Percentiles rank a stretch among this genome's conserved stretches.
These are phyloP conservation scores for Periophthalmodon schlosseri DNA, from an alignment of 2,113 vertebrate species.

Conservation along the genomic window DNA sequence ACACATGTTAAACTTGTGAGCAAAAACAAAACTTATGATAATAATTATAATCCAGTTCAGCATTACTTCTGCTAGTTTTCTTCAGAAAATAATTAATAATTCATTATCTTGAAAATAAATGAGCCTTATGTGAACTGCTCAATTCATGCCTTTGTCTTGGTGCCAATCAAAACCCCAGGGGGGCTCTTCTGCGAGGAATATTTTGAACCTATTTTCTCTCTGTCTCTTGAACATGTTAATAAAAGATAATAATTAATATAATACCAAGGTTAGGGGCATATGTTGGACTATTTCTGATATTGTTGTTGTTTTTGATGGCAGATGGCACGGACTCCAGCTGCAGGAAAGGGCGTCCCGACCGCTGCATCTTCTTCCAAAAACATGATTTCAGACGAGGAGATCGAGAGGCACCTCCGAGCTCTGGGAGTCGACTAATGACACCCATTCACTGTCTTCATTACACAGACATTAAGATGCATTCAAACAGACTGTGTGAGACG, in stretches of 20 bases:
- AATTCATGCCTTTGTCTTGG: not conserved
- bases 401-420: slow-evolving; percentile 94
- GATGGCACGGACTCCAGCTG: slow-evolving; percentile 94
- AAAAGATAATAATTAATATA: no score
- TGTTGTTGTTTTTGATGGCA: slow-evolving; percentile 56
- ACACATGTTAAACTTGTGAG: not conserved
- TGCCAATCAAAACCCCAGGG: not conserved
- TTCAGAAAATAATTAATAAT: not conserved
- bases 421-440: slow-evolving; percentile 88
- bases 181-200: not conserved
- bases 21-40: not conserved
- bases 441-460: not conserved
- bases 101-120: not conserved
- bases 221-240: not conserved
- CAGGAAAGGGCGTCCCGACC: slow-evolving; percentile 84
- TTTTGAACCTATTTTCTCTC: not conserved
- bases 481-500: slow-evolving; percentile 40
- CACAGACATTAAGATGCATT: slow-evolving; percentile 32
- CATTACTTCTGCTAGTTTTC: not conserved
- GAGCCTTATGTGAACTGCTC: not conserved
- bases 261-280: not conserved
- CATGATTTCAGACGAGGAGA: slow-evolving; percentile 94
- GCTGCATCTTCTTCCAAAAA: slow-evolving; percentile 82
- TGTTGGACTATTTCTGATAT: not conserved
- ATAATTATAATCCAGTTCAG: not conserved